Conservation (phyloP, 1,140 invertebrate genomes). For the Stenopsyche tienmushanensis region DNA sequence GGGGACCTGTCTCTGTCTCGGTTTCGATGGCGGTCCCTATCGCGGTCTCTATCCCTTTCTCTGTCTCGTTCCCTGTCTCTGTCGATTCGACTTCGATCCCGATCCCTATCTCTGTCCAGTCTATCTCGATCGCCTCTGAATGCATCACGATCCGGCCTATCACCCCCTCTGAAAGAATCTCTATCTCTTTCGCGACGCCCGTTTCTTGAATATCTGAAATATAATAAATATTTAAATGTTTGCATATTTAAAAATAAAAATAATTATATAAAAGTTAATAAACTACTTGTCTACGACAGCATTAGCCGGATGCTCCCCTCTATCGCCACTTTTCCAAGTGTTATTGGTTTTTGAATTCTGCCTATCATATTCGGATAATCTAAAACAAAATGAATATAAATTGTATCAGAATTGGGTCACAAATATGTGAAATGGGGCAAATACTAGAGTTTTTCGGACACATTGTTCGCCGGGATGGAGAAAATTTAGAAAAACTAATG, state of each 20-base stretch:
- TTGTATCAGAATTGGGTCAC: not conserved
- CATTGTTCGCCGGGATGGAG: too few species aligned
- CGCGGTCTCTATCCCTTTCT: conserved; percentile 43
- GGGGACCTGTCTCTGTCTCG: conserved; percentile 40
- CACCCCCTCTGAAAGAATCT: conserved; percentile 10
- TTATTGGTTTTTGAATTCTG: conserved; percentile 18
- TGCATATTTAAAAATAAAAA: not conserved
- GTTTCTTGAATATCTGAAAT: conserved; percentile 31
- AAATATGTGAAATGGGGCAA: too few species aligned
- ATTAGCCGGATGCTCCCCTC: not conserved
- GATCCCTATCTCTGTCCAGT: conserved; percentile 47
- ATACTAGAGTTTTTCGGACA: too few species aligned
- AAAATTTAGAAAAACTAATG: too few species aligned
- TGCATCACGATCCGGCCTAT: conserved; percentile 6
- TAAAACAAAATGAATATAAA: conserved; percentile 15
- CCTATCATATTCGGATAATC: conserved; percentile 30
- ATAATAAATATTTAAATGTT: conserved; percentile 9
- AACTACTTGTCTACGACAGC: conserved; percentile 7
- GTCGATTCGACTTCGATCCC: conserved; percentile 44
- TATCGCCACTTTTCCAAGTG: conserved; percentile 6
- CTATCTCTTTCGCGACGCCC: conserved; percentile 37
- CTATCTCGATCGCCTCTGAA: conserved; percentile 12
- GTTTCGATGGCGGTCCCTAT: conserved; percentile 45
- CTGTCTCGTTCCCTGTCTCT: conserved; percentile 43
- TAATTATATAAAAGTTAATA: not conserved